These are phyloP conservation scores for Clitarchus hookeri DNA, from an alignment of 2,888 invertebrate species.

Conservation along the genomic window DNA sequence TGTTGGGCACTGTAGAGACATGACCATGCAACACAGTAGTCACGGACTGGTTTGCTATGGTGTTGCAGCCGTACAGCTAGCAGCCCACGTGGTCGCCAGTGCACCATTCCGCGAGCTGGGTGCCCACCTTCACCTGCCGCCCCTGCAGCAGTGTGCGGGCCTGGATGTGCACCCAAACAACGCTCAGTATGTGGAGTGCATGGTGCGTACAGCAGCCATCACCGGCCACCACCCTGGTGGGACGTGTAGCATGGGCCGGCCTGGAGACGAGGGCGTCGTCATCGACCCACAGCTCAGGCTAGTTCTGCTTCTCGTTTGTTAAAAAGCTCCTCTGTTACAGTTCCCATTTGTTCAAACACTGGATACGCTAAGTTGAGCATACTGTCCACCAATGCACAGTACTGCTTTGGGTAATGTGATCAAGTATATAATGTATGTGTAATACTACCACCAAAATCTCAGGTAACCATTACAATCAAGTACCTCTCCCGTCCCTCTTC, in stretches of 20 bases:
- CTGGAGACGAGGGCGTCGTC: conserved; percentile 57
- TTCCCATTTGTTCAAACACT: too few relatives aligned
- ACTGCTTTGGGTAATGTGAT: too few relatives aligned
- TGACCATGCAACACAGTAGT: too few relatives aligned
- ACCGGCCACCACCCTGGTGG: conserved; percentile 82
- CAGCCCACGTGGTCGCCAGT: conserved; percentile 59
- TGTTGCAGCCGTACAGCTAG: conserved; percentile 62
- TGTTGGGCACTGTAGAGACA: too few relatives aligned
- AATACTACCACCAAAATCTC: too few relatives aligned
- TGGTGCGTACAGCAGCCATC: conserved; percentile 65
- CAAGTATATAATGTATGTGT: too few relatives aligned
- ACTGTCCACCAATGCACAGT: too few relatives aligned
- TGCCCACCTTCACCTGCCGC: conserved; percentile 68
- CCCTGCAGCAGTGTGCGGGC: conserved; percentile 64
- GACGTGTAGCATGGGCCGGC: conserved; percentile 71
- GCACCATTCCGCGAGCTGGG: conserved; percentile 64
- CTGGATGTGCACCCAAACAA: conserved; percentile 57
- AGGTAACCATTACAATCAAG: too few relatives aligned
- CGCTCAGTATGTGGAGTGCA: conserved; percentile 66
- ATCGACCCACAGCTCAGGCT: conserved; percentile 71
- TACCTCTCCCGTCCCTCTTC: too few relatives aligned
- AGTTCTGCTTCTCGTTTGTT: not conserved
- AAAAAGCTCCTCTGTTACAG: too few relatives aligned
- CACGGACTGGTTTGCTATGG: not conserved
- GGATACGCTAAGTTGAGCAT: too few relatives aligned